phyloP scores from a whole-genome alignment of 2,888 invertebrate species.

The Xestia ashworthii region DNA sequence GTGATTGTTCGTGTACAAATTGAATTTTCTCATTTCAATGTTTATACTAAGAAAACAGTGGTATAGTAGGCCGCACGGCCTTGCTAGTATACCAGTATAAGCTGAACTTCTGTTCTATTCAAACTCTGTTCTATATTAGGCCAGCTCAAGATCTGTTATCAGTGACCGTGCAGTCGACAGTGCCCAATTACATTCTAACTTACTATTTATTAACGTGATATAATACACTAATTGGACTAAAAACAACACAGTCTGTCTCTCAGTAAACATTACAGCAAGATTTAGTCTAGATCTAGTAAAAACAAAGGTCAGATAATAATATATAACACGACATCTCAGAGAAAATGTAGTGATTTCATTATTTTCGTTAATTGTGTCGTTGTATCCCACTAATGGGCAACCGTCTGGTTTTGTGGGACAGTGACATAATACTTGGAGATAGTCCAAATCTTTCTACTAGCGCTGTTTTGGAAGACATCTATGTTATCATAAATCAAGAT shows the following conservation, averaged over 20 bases:
- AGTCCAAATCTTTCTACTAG: slow-evolving; percentile 56
- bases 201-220: not conserved
- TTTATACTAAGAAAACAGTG: not conserved
- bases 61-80: not conserved
- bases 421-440: slow-evolving; percentile 60
- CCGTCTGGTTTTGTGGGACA: slow-evolving; percentile 52
- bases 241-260: not conserved
- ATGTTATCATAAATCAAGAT: slow-evolving; percentile 41
- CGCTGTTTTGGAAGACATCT: slow-evolving; percentile 30
- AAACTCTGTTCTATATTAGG: not conserved
- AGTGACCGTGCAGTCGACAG: not conserved
- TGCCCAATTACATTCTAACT: not conserved
- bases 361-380: slow-evolving; percentile 60
- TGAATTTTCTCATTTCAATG: slow-evolving; percentile 10
- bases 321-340: slow-evolving; percentile 32
- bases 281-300: not conserved
- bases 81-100: not conserved
- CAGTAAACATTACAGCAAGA: slow-evolving; percentile 15
- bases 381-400: slow-evolving; percentile 56
- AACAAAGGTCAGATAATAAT: slow-evolving; percentile 26
- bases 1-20: slow-evolving; percentile 8
- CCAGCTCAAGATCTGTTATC: no score
- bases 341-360: slow-evolving; percentile 49
- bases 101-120: not conserved
- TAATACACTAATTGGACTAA: slow-evolving; percentile 42